Conservation (phyloP, 2,797 vertebrate species). For the Etheostoma perlongum region DNA sequence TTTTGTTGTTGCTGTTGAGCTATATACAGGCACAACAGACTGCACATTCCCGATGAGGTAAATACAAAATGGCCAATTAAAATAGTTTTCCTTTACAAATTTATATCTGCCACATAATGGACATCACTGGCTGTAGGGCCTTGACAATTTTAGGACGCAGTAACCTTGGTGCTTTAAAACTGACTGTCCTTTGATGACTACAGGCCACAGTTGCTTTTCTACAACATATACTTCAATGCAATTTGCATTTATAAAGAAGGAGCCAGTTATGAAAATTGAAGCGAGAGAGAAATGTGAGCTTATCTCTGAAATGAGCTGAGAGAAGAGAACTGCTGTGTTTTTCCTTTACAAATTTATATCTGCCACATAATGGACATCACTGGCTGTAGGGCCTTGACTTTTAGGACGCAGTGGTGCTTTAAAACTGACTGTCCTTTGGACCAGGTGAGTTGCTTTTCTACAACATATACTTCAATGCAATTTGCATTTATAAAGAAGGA, state of each 20-base stretch:
- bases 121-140: background rate
- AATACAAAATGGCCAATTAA: slow-evolving; percentile 77
- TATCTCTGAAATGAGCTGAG: slow-evolving; percentile 78
- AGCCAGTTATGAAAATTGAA: slow-evolving; percentile 3
- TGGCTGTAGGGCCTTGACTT: background rate
- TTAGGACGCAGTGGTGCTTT: slow-evolving; percentile 15
- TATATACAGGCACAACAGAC: slow-evolving; percentile 53
- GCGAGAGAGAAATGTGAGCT: slow-evolving; percentile 14
- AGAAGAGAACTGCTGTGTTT: slow-evolving; percentile 69
- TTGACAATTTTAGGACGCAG: background rate
- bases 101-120: slow-evolving; percentile 23
- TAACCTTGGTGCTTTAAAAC: slow-evolving; percentile 19
- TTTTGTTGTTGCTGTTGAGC: slow-evolving; percentile 41
- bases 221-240: background rate
- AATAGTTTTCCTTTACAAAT: slow-evolving; percentile 11
- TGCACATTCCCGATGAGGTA: slow-evolving; percentile 75
- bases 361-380: slow-evolving; percentile 24
- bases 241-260: slow-evolving; percentile 40
- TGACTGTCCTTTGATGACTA: slow-evolving; percentile 16
- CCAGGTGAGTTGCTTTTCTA: slow-evolving; percentile 19
- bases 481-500: slow-evolving; percentile 43
- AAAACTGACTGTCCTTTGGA: slow-evolving; percentile 20
- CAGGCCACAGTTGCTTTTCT: slow-evolving; percentile 18
- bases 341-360: slow-evolving; percentile 5
- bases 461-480: background rate